Evolutionary conservation across 2,888 invertebrate genomes (phyloP).

Genomic region (Rhagium mordax): DNA sequence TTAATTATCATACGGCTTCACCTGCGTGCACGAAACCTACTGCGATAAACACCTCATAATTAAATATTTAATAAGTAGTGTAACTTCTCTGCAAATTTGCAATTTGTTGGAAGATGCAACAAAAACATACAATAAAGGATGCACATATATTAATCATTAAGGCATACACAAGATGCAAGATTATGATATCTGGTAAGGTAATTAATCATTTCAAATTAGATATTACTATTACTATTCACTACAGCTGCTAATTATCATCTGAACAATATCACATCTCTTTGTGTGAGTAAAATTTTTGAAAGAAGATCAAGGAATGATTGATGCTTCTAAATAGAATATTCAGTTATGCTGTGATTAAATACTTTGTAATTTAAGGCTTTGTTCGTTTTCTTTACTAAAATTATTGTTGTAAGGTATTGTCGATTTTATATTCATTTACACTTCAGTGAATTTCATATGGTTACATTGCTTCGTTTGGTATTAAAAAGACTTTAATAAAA

Average conservation of each 20-base stretch:
- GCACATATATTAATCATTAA: constrained; percentile 19
- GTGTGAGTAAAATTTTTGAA: constrained; percentile 51
- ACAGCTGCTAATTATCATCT: constrained; percentile 63
- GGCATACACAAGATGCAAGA: constrained; percentile 41
- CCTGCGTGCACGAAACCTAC: constrained; percentile 51
- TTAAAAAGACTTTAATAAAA: too few species aligned
- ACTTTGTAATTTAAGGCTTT: constrained; percentile 30
- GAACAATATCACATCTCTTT: constrained; percentile 61
- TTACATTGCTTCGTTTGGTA: background rate
- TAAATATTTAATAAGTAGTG: constrained; percentile 46
- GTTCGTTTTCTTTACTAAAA: constrained; percentile 15
- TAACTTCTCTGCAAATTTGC: constrained; percentile 40
- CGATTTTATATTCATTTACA: background rate
- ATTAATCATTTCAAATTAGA: constrained; percentile 66
- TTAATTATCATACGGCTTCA: constrained; percentile 53
- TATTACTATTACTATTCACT: constrained; percentile 60
- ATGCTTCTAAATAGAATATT: constrained; percentile 40
- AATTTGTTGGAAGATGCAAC: constrained; percentile 39
- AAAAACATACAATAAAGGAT: constrained; percentile 31
- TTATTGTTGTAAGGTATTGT: background rate
- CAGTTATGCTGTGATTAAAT: constrained; percentile 39
- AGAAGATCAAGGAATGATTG: constrained; percentile 41
- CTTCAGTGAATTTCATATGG: background rate
- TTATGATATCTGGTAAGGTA: constrained; percentile 49
- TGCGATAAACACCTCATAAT: constrained; percentile 48